These are phyloP conservation scores for Rafetus swinhoei DNA, from an alignment of 2,113 vertebrate species.

Conservation along the genomic window DNA sequence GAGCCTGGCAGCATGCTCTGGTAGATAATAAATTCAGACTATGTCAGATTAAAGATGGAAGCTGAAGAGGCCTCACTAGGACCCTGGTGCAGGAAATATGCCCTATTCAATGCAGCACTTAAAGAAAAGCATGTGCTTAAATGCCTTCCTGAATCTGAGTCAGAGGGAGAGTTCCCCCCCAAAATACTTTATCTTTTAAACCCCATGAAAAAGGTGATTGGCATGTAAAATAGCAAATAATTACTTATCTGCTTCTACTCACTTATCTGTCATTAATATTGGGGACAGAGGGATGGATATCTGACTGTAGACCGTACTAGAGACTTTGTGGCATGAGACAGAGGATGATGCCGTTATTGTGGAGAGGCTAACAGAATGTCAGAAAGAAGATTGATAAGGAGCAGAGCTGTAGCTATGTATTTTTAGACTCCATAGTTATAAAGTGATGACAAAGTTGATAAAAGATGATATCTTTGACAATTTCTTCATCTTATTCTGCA, in stretches of 20 bases:
- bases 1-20: neutral
- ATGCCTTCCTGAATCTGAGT: neutral
- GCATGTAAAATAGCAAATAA: neutral
- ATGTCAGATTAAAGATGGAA: neutral
- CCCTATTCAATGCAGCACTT: neutral
- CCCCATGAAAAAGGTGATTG: neutral
- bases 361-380: neutral
- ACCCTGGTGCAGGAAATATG: neutral
- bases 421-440: neutral
- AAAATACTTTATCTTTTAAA: neutral
- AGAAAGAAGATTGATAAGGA: constrained; percentile 6
- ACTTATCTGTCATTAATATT: constrained; percentile 3
- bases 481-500: neutral
- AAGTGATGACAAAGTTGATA: neutral
- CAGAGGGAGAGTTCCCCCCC: neutral
- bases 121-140: neutral
- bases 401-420: neutral
- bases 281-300: neutral
- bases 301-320: neutral
- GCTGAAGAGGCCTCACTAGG: neutral
- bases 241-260: neutral
- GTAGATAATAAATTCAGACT: neutral
- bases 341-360: constrained; percentile 5
- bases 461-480: neutral
- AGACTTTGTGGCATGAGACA: constrained; percentile 8